phyloP scores from a whole-genome alignment of 2,888 invertebrate species.

The Brachypalpus laphriformis region DNA sequence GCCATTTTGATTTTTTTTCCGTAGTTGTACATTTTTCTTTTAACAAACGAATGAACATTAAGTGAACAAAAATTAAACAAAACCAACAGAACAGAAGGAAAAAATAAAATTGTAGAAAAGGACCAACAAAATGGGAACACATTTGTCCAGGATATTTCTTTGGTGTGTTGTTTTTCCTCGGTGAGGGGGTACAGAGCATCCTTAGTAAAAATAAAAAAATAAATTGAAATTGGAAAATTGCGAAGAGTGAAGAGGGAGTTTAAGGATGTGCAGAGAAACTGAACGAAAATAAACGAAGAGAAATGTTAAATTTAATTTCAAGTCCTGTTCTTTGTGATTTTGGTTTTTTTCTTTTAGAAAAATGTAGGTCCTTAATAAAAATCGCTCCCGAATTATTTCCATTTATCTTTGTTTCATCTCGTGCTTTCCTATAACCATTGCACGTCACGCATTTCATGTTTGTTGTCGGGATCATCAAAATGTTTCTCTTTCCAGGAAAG shows the following conservation, averaged over 20 bases:
- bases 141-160: constrained; percentile 64
- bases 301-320: constrained; percentile 71
- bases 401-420: constrained; percentile 68
- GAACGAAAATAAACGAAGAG: constrained; percentile 52
- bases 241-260: not conserved
- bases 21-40: constrained; percentile 56
- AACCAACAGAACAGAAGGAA: constrained; percentile 5
- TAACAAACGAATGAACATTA: constrained; percentile 51
- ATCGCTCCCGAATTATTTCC: constrained; percentile 68
- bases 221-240: constrained; percentile 46
- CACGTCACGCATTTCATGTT: constrained; percentile 29
- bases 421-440: not conserved
- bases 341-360: constrained; percentile 7
- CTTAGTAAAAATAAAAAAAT: not conserved
- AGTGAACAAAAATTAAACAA: constrained; percentile 28
- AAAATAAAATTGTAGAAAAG: not conserved
- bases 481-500: constrained; percentile 26
- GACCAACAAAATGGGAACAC: constrained; percentile 57
- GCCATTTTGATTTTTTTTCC: constrained; percentile 32
- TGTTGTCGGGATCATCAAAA: constrained; percentile 57
- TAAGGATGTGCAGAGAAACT: constrained; percentile 22
- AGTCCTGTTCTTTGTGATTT: constrained; percentile 52
- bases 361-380: constrained; percentile 68
- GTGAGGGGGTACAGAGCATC: not conserved
- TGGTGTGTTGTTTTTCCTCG: not conserved